phyloP scores from a whole-genome alignment of 2,888 invertebrate species.

The Hyppa rectilinea region DNA sequence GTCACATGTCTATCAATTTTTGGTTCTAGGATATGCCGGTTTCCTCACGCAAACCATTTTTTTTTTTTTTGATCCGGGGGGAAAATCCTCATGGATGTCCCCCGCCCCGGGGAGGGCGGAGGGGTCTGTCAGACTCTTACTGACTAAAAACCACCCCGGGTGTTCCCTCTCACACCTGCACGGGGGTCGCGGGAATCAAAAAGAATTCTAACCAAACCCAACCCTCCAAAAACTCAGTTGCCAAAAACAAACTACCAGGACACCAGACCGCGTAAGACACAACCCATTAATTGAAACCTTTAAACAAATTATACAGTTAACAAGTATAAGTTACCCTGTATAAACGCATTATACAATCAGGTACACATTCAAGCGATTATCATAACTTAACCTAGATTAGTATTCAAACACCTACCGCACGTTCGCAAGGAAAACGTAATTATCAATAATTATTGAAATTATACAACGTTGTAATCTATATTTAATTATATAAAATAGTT shows the following conservation, averaged over 20 bases:
- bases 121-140: too few relatives aligned
- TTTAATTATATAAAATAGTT: slow-evolving; percentile 44
- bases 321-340: slow-evolving; percentile 44
- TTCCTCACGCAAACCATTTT: too few relatives aligned
- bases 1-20: too few relatives aligned
- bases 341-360: slow-evolving; percentile 50
- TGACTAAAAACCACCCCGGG: too few relatives aligned
- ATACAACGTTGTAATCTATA: slow-evolving; percentile 47
- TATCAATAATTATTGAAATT: slow-evolving; percentile 60
- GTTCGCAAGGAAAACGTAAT: slow-evolving; percentile 63
- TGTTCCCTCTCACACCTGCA: too few relatives aligned
- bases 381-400: slow-evolving; percentile 62
- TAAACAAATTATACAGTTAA: slow-evolving; percentile 45
- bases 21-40: too few relatives aligned
- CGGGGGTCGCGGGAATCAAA: too few relatives aligned
- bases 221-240: not conserved
- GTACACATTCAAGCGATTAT: slow-evolving; percentile 57
- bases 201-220: too few relatives aligned
- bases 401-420: slow-evolving; percentile 60
- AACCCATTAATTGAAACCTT: slow-evolving; percentile 23
- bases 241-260: not conserved
- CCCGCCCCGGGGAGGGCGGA: too few relatives aligned
- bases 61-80: too few relatives aligned
- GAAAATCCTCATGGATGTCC: too few relatives aligned
- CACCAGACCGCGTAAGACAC: not conserved